Evolutionary conservation across 92 coral and sea anemone species (phyloP).

Genomic region (Isaurus tuberculatus): DNA sequence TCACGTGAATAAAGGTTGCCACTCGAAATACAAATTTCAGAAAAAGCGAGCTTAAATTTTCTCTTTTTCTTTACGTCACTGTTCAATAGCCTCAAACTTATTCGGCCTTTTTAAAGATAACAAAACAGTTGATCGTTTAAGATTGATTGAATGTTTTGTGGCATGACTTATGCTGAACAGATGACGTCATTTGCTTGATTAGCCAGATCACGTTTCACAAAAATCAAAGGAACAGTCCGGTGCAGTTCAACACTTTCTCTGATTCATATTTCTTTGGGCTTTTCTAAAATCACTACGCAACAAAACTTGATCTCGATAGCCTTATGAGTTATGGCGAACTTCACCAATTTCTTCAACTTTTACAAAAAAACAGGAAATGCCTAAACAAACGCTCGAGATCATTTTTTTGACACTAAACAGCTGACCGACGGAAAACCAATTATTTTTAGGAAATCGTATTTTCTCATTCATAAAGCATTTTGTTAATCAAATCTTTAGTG

Average conservation of each 20-base stretch:
- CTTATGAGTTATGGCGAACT: no score
- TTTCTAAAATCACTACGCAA: no score
- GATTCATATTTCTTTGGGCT: no score
- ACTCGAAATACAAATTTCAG: background rate
- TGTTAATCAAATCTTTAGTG: background rate
- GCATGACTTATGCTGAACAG: no score
- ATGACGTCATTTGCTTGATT: no score
- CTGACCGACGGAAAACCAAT: background rate
- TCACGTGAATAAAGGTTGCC: slow-evolving; percentile 25
- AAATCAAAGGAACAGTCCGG: no score
- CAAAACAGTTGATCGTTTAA: no score
- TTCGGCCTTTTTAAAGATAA: no score
- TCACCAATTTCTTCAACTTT: background rate
- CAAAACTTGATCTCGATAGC: no score
- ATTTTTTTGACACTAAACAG: background rate
- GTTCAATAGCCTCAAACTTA: background rate
- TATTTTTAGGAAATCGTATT: background rate
- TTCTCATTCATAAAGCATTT: background rate
- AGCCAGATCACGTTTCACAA: no score
- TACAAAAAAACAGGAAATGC: background rate
- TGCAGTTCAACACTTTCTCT: no score
- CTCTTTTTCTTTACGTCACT: background rate
- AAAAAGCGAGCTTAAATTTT: background rate
- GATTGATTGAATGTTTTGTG: no score
- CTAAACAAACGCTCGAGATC: background rate